phyloP scores from a whole-genome alignment of 2,888 invertebrate species.

The Prosapia bicincta region DNA sequence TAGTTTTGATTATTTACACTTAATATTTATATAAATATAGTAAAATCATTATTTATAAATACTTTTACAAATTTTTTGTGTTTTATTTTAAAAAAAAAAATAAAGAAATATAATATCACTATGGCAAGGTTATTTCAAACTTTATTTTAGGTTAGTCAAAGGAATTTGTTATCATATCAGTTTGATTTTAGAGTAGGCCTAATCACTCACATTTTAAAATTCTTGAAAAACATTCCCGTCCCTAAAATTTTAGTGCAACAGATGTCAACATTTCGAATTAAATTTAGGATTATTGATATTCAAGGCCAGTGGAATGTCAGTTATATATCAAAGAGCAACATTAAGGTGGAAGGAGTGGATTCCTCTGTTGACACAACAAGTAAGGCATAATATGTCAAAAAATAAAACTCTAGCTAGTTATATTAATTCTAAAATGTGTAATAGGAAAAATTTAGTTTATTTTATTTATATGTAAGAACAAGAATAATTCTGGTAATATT shows the following conservation, averaged over 20 bases:
- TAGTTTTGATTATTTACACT: too few relatives aligned
- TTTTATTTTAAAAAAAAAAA: too few relatives aligned
- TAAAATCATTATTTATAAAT: too few relatives aligned
- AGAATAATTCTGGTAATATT: too few relatives aligned
- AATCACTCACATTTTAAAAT: background rate
- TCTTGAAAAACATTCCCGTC: background rate
- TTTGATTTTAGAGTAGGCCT: background rate
- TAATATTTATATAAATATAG: too few relatives aligned
- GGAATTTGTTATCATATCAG: background rate
- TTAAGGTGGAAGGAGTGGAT: constrained; percentile 76
- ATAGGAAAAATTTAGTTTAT: too few relatives aligned
- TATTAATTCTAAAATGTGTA: too few relatives aligned
- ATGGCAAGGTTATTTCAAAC: background rate
- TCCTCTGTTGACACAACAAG: constrained; percentile 80
- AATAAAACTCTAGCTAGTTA: too few relatives aligned
- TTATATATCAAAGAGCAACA: constrained; percentile 39
- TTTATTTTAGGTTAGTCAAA: background rate
- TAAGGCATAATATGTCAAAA: constrained; percentile 42
- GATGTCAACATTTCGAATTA: background rate
- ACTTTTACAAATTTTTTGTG: too few relatives aligned
- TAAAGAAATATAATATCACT: too few relatives aligned
- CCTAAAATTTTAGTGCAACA: background rate
- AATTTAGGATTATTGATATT: background rate
- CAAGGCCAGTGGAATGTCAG: constrained; percentile 30
- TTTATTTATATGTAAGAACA: too few relatives aligned